Evolutionary conservation across 2,797 vertebrate species (phyloP), one percentile per base, ranked within the genome.

Genomic region (Parotocinclus haroldoi): DNA sequence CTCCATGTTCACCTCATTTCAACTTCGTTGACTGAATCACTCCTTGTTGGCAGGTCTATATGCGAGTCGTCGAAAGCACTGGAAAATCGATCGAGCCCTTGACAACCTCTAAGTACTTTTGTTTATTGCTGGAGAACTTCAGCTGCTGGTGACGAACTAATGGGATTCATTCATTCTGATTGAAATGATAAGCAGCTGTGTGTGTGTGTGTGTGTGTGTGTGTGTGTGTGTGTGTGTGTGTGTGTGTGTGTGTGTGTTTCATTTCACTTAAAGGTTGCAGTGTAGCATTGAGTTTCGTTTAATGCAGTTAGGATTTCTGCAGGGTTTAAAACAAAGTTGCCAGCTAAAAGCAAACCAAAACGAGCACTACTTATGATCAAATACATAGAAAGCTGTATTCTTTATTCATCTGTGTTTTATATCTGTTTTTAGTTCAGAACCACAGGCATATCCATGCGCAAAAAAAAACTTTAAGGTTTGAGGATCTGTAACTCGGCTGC

Each of bases 1-100:
- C 19, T 65, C 9, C 40, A 45, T 54, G 36, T 60, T 54, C 50
- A 56, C 71, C 72, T 64, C 67, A 68, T 64, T 61, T 76, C 58
- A 66, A 72, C 39, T 12, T 3, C 0, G 27, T 13, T 49, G 40
- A 18, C 13, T 1, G 5, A 13, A 48, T 10, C 58, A 55, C 45
- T 16, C 16, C 51, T n/a, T 3, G 13, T 12, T 48, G 6, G 13
- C 10, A 48, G 11, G 3, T 11, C 45, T n/a, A 11, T 48, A 6
- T 10, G 10, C 9, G 12, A 48, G 6, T 48, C 45, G 6, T 48
- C 45, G 2, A 9, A 48, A 12, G 12, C 10, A 48, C 6, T 13
- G 45, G 12, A 48, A 48, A 12, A 48, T 48, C 12, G 10, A 46
- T 66, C 2, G 8, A 48, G 39, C 12, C 36, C 46, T 71, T 64